Evolutionary conservation across 1,140 invertebrate genomes (phyloP).

Genomic region (Sminthurinus signatus): DNA sequence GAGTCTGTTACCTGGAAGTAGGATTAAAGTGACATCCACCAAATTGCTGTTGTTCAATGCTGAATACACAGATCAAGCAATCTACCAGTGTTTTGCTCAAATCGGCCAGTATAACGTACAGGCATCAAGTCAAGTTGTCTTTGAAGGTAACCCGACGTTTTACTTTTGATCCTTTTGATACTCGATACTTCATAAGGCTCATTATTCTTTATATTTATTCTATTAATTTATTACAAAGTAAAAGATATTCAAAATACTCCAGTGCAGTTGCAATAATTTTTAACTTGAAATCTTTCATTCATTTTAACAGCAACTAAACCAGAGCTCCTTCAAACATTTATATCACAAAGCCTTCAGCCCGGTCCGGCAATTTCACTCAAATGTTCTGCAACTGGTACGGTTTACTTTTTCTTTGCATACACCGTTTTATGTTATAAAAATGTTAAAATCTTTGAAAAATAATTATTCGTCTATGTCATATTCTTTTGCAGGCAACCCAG

Average conservation of each 20-base stretch:
- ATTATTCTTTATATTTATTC: too few species aligned
- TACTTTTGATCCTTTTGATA: too few species aligned
- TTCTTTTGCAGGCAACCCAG: conserved; percentile 50
- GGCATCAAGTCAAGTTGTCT: conserved; percentile 61
- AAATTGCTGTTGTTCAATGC: conserved; percentile 57
- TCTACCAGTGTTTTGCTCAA: conserved; percentile 75
- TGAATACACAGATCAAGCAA: conserved; percentile 64
- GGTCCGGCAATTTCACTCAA: conserved; percentile 47
- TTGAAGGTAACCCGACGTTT: conserved; percentile 66
- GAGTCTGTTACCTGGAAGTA: conserved; percentile 53
- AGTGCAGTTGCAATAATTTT: neutral
- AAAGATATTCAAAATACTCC: too few species aligned
- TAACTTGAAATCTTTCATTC: too few species aligned
- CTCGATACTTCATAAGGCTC: too few species aligned
- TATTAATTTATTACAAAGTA: too few species aligned
- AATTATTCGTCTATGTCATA: too few species aligned
- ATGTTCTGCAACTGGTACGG: conserved; percentile 49
- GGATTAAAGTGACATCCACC: conserved; percentile 49
- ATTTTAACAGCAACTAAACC: conserved; percentile 40
- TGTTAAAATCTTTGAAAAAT: too few species aligned
- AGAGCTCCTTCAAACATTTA: conserved; percentile 44
- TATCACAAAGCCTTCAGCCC: conserved; percentile 46
- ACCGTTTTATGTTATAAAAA: too few species aligned
- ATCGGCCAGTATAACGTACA: conserved; percentile 63
- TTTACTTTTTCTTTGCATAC: too few species aligned